These are phyloP conservation scores for Lordiphosa andalusiaca DNA, from an alignment of 2,888 invertebrate genomes.

Conservation along the genomic window DNA sequence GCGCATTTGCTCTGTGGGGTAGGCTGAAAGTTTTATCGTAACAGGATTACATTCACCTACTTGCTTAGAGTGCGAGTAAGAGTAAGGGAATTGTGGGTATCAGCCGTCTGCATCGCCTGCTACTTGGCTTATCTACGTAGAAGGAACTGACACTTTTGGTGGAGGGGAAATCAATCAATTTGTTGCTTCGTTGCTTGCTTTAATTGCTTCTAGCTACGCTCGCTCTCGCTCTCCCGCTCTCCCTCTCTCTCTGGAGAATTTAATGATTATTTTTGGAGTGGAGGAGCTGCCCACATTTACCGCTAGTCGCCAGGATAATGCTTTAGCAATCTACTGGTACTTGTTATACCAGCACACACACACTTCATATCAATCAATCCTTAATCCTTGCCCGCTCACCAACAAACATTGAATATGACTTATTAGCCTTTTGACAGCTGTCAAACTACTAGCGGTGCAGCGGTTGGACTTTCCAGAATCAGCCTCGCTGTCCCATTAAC, in stretches of 20 bases:
- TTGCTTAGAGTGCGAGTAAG: conserved; percentile 10
- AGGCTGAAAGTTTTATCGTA: conserved; percentile 34
- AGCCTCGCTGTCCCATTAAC: conserved; percentile 33
- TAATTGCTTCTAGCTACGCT: conserved; percentile 34
- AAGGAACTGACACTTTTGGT: conserved; percentile 2
- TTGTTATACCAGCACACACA: conserved; percentile 44
- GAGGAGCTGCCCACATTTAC: conserved; percentile 5
- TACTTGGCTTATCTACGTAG: conserved; percentile 18
- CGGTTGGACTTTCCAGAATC: conserved; percentile 17
- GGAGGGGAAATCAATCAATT: conserved; percentile 55
- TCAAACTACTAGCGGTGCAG: conserved; percentile 57
- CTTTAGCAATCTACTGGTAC: conserved; percentile 33
- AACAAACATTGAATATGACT: conserved; percentile 61
- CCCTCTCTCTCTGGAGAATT: neutral
- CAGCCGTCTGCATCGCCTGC: conserved; percentile 36
- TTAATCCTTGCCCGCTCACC: conserved; percentile 45
- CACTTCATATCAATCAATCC: conserved; percentile 41
- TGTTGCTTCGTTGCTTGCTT: conserved; percentile 50
- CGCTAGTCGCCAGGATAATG: conserved; percentile 16
- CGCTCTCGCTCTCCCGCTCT: too few relatives aligned
- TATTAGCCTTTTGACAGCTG: conserved; percentile 77
- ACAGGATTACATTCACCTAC: conserved; percentile 34
- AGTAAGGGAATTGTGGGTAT: conserved; percentile 5
- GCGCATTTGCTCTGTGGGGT: conserved; percentile 56
- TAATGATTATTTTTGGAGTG: neutral